These are phyloP conservation scores for Hydrolagus affinis DNA, from an alignment of 2,113 vertebrate genomes.

Conservation along the genomic window DNA sequence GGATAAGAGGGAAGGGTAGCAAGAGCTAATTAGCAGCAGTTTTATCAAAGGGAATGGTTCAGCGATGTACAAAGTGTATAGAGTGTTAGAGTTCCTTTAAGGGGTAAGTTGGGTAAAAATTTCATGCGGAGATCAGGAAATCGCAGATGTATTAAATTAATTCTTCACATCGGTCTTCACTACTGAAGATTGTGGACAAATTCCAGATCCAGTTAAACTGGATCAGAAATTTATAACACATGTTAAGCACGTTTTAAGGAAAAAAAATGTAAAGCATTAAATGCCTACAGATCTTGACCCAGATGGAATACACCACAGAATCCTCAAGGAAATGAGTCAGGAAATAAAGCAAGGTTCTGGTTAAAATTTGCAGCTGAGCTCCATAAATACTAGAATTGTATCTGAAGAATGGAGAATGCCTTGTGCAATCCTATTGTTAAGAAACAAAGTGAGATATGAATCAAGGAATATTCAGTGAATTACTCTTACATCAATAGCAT, in stretches of 20 bases:
- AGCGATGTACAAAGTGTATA: background rate
- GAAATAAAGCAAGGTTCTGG: constrained; percentile 27
- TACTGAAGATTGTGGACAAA: constrained; percentile 23
- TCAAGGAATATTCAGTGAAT: background rate
- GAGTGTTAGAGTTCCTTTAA: constrained; percentile 12
- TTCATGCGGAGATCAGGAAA: background rate
- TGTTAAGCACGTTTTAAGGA: constrained; percentile 12
- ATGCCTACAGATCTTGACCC: background rate
- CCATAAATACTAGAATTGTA: constrained; percentile 12
- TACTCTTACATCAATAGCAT: background rate
- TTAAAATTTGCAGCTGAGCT: constrained; percentile 13
- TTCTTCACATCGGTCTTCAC: constrained; percentile 20
- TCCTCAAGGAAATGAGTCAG: constrained; percentile 27
- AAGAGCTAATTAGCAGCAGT: background rate
- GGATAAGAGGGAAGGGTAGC: background rate
- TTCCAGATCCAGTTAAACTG: constrained; percentile 13
- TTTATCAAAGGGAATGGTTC: background rate
- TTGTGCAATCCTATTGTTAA: constrained; percentile 5
- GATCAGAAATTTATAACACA: constrained; percentile 8
- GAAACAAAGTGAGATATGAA: background rate
- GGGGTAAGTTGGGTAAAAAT: background rate
- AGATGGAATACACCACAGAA: constrained; percentile 1
- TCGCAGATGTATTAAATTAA: constrained; percentile 24
- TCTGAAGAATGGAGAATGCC: background rate
- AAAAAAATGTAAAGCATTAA: background rate